These are phyloP conservation scores for Triops cancriformis DNA, from an alignment of 1,140 invertebrate genomes.

Conservation along the genomic window DNA sequence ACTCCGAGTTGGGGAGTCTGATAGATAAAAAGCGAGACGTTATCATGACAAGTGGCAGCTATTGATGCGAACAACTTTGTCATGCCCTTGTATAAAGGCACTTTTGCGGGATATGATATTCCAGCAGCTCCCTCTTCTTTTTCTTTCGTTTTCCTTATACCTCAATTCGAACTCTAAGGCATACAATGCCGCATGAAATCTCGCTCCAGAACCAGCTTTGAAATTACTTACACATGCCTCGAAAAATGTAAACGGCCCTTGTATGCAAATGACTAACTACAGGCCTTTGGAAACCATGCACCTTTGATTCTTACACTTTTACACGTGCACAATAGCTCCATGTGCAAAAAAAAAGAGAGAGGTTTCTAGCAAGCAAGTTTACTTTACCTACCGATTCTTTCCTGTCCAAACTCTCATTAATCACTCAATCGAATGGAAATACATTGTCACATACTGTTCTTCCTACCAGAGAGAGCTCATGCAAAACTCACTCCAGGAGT, in stretches of 20 bases:
- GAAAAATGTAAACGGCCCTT: conserved; percentile 5
- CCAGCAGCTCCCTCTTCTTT: not conserved
- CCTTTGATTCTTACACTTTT: not conserved
- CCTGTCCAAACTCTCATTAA: not conserved
- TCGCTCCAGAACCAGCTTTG: too few relatives aligned
- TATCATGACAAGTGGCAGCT: conserved; percentile 13
- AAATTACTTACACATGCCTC: not conserved
- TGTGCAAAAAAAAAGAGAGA: not conserved
- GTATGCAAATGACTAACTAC: not conserved
- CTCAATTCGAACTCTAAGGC: too few relatives aligned
- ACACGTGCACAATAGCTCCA: not conserved
- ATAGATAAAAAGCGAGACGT: conserved; percentile 10
- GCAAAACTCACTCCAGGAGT: not conserved
- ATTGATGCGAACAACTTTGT: conserved; percentile 14
- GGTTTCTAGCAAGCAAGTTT: not conserved
- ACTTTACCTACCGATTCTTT: not conserved
- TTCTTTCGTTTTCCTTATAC: too few relatives aligned
- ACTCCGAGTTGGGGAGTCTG: not conserved
- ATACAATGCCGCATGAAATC: too few relatives aligned
- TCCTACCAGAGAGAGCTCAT: not conserved
- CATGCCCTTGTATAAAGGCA: not conserved
- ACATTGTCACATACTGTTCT: not conserved
- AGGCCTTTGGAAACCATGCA: too few relatives aligned
- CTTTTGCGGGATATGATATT: not conserved
- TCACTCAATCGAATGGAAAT: not conserved